Base-by-base conservation (phyloP, 2,888 invertebrate species). In the Leucoptera coffeella region DNA sequence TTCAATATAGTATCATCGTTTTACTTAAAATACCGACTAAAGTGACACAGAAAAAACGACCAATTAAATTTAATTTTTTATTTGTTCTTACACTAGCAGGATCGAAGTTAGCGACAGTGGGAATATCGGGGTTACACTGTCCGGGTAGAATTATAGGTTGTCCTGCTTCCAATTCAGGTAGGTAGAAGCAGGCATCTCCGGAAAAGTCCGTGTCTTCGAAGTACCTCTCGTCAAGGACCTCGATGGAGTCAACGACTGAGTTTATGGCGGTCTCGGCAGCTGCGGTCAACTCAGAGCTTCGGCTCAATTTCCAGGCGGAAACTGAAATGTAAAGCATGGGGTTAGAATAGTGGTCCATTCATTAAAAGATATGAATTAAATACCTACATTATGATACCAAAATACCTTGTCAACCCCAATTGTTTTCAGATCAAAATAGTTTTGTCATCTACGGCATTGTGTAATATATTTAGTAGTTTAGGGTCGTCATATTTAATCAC, bases 271-370 rank as follows among this genome's bases (percentile, higher is more conserved):
- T 28, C 3, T 23, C 36, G 1, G 45, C 43, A 1, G 29, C 30
- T 2, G 32, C 2, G 1, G 53, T 36, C 3, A 59, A 32, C 5
- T 39, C 32, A 19, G 38, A 41, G 0, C 41, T 38, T 36, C 52
- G 47, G 29, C n/a, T n/a, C n/a, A 61, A 36, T 19, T 51, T 47
- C 59, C 59, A 61, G 29, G 62, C 23, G 31, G 45, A 39, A n/a
- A 65, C 64, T 65, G 47, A 22, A 33, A 45, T 39, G 27, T 29
- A 29, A 29, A 14, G 9, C 15, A 25, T 28, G 11, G 15, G 9
- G 23, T 2, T 7, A 21, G n/a, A n/a, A n/a, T n/a, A n/a, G n/a
- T 23, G 20, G n/a, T n/a, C n/a, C n/a, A n/a, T n/a, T n/a, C n/a
- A n/a, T n/a, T n/a, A n/a, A n/a, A n/a, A n/a, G n/a, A n/a, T n/a